A percentile compares a stretch with the other conserved stretches of the same genome.
Evolutionary conservation across 2,888 invertebrate genomes (phyloP).

Genomic region (Deilephila elpenor): DNA sequence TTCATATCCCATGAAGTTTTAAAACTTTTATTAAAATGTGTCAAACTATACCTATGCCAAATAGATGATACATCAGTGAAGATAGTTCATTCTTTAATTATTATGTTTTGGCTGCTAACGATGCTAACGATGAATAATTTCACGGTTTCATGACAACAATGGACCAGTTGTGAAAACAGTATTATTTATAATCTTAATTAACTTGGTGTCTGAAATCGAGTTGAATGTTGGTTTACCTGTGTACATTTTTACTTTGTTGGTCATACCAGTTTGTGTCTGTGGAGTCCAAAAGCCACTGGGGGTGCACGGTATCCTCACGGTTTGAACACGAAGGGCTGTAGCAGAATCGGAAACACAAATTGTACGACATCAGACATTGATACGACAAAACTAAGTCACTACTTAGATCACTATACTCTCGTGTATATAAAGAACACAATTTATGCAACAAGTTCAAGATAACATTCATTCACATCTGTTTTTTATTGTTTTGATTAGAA

Average conservation of each 20-base stretch:
- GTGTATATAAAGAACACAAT: too few species aligned
- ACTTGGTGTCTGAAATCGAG: not conserved
- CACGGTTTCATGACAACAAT: too few species aligned
- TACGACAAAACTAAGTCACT: not conserved
- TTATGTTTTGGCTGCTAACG: too few species aligned
- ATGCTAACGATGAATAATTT: too few species aligned
- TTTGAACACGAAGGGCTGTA: conserved; percentile 79
- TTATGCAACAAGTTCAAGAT: too few species aligned
- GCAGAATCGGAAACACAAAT: conserved; percentile 8
- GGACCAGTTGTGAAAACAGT: too few species aligned
- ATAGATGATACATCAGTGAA: too few species aligned
- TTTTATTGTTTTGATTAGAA: conserved; percentile 39
- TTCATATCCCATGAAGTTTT: too few species aligned
- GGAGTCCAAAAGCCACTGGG: conserved; percentile 87
- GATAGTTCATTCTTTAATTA: too few species aligned
- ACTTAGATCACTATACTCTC: not conserved
- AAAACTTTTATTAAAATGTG: too few species aligned
- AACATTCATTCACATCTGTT: too few species aligned
- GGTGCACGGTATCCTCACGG: conserved; percentile 86
- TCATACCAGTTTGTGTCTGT: conserved; percentile 87
- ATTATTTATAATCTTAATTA: not conserved
- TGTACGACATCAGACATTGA: not conserved
- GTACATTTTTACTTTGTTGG: conserved; percentile 61
- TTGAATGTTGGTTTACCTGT: conserved; percentile 55
- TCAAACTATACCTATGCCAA: too few species aligned